Percentiles rank a stretch among this genome's conserved stretches.
phyloP scores from a whole-genome alignment of 2,113 vertebrate genomes.

The Catharus bicknelli region DNA sequence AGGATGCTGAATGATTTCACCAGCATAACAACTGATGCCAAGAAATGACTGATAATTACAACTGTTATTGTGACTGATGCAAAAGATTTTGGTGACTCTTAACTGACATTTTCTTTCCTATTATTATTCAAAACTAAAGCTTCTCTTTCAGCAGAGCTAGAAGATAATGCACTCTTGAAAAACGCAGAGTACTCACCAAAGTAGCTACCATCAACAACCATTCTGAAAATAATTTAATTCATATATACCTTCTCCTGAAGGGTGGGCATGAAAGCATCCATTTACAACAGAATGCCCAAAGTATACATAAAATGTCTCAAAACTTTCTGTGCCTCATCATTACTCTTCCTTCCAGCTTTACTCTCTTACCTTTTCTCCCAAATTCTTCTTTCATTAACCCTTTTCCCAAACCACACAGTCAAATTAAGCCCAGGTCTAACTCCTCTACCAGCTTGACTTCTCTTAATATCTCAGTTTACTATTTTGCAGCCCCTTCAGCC shows the following conservation, averaged over 20 bases:
- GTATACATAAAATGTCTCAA: not conserved
- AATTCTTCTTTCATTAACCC: not conserved
- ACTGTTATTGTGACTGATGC: not conserved
- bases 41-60: not conserved
- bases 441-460: not conserved
- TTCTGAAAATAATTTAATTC: not conserved
- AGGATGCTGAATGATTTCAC: not conserved
- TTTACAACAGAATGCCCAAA: not conserved
- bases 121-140: constrained; percentile 3
- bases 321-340: not conserved
- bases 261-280: not conserved
- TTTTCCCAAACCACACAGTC: not conserved
- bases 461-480: not conserved
- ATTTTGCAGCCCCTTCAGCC: not conserved
- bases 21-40: not conserved
- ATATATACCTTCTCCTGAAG: fast-evolving
- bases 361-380: not conserved
- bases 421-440: not conserved
- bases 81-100: not conserved
- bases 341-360: not conserved
- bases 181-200: not conserved
- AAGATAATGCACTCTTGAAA: not conserved
- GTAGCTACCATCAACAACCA: not conserved
- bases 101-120: not conserved
- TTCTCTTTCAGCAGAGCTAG: not conserved